Conservation (phyloP, 2,113 vertebrate species). For the Phrynosoma blainvillii region DNA sequence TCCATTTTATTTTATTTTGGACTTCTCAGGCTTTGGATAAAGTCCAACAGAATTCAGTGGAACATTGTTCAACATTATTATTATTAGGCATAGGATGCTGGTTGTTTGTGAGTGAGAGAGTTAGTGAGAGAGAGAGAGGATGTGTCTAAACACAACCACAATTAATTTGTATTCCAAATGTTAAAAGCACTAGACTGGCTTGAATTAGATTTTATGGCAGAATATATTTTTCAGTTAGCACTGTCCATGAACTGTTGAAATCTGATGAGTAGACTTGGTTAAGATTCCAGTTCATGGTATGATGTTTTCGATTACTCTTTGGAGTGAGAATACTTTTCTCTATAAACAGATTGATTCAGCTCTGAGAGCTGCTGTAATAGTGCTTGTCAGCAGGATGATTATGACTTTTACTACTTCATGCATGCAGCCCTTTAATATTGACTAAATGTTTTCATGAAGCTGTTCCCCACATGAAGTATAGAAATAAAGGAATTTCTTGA, state of each 20-base stretch:
- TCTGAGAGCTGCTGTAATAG: neutral
- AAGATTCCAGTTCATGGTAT: neutral
- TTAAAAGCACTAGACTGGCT: neutral
- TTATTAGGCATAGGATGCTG: neutral
- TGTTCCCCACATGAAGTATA: neutral
- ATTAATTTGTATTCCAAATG: neutral
- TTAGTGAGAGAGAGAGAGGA: too few relatives aligned
- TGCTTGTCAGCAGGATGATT: slow-evolving; percentile 1
- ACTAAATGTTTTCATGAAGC: neutral
- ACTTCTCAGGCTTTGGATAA: neutral
- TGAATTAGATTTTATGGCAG: neutral
- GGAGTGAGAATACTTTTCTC: neutral
- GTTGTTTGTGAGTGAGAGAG: neutral
- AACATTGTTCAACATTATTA: neutral
- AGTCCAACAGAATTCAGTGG: neutral
- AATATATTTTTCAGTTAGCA: neutral
- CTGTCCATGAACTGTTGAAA: neutral
- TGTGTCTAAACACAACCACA: neutral
- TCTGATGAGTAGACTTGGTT: neutral
- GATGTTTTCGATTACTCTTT: accelerated
- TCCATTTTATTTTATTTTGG: neutral
- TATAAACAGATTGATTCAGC: neutral
- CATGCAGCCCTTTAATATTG: neutral
- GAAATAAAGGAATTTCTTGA: neutral
- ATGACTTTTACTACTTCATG: slow-evolving; percentile 14